Evolutionary conservation across 2,797 vertebrate species (phyloP).

Genomic region (Crocidura indochinensis): DNA sequence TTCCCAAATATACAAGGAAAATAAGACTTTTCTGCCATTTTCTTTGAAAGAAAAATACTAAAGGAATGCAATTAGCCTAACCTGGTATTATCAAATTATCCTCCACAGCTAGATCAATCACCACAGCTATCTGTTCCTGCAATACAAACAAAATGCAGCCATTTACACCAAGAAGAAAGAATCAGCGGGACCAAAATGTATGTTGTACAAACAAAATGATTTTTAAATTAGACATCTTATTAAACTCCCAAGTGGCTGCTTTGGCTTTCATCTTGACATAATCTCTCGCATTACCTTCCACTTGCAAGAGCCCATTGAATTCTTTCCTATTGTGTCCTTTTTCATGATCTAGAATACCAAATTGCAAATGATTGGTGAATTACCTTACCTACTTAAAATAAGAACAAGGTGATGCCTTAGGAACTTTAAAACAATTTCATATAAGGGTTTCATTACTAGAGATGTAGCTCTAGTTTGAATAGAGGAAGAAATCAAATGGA

Average conservation of each 20-base stretch:
- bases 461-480: constrained; percentile 15
- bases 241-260: constrained; percentile 48
- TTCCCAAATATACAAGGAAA: neutral
- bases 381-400: neutral
- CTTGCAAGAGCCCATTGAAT: constrained; percentile 39
- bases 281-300: neutral
- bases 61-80: constrained; percentile 46
- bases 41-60: constrained; percentile 57
- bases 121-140: neutral
- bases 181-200: neutral
- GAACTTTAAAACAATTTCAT: constrained; percentile 1
- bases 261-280: constrained; percentile 35
- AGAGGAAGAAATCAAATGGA: neutral
- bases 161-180: neutral
- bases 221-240: neutral
- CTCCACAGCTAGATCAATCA: constrained; percentile 1
- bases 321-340: constrained; percentile 14
- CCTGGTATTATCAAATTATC: constrained; percentile 2
- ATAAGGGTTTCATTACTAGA: constrained; percentile 6
- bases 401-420: constrained; percentile 13
- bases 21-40: neutral
- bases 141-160: constrained; percentile 9
- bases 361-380: constrained; percentile 32
- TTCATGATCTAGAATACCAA: constrained; percentile 44
- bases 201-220: constrained; percentile 22